Base-by-base conservation (phyloP, 2,888 invertebrate species). In the Diploptera punctata region DNA sequence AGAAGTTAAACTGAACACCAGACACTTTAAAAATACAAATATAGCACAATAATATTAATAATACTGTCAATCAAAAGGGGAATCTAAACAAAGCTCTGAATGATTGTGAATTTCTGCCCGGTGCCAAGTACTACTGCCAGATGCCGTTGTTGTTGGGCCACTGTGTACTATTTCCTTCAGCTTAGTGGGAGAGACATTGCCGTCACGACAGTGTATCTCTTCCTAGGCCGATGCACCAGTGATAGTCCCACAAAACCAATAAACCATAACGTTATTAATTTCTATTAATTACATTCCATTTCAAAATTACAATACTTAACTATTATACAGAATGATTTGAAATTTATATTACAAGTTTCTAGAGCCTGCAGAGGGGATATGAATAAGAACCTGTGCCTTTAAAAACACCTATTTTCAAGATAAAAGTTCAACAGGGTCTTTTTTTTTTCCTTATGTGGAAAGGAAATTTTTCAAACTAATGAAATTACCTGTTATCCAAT, bases 131-230 rank as follows among this genome's bases (percentile, higher is more conserved):
- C 77, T 74, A 76, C 68, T 71, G 74, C 75, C 77, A 77, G 77
- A 76, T 77, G 76, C 77, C 77, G 77, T 77, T 77, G 76, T 77
- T 77, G 75, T 77, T 75, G 75, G 77, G 75, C 74, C 76, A 76
- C 75, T 73, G 74, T 75, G 74, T 76, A 68, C 60, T 57, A 68
- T 73, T 74, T 67, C 71, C 57, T 54, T 67, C 67, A 60, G 62
- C 67, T 73, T 75, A 69, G 67, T 62, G 73, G 73, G 57, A 74
- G 77, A 75, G 72, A 76, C 76, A 74, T 60, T 74, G 74, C 38
- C 31, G 21, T 29, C 19, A 44, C 21, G 18, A 38, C 74, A 74
- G 67, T 75, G 75, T 71, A 69, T 74, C 74, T 71, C 71, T 72
- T 61, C 67, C 74, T 61, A 75, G 74, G 54, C 52, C 67, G 71